phyloP scores from a whole-genome alignment of 2,797 vertebrate species.

The Parauchenoglanis ngamensis region DNA sequence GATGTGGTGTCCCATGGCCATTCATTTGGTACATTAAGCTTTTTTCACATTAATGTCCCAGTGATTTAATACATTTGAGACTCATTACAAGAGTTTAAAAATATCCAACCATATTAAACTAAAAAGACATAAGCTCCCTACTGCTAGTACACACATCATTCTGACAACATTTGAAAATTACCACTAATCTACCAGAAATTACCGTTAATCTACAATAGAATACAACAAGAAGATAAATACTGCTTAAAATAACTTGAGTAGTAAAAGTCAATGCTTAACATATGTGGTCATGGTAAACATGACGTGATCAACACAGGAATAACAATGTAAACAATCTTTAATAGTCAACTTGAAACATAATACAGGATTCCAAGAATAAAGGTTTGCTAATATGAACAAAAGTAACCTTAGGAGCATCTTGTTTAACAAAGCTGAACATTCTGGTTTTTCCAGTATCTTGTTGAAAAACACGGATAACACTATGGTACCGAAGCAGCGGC shows the following conservation, averaged over 20 bases:
- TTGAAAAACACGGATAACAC: neutral
- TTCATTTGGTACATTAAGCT: neutral
- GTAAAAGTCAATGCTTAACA: neutral
- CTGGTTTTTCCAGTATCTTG: neutral
- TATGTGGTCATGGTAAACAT: neutral
- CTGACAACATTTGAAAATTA: neutral
- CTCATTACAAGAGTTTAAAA: neutral
- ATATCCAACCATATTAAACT: neutral
- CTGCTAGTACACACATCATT: neutral
- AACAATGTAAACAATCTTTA: neutral
- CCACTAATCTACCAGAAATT: neutral
- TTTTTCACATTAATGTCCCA: neutral
- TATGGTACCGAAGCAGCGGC: neutral
- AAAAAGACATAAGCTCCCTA: neutral
- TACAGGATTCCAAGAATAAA: neutral
- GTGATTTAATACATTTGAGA: neutral
- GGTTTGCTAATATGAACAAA: neutral
- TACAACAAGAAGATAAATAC: neutral
- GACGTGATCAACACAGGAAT: neutral
- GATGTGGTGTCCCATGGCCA: neutral
- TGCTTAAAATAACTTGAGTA: neutral
- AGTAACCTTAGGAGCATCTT: neutral
- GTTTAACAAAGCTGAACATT: neutral
- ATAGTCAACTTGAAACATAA: neutral
- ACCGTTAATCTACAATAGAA: neutral